Percentiles rank a stretch among this genome's conserved stretches.
Conservation (phyloP, 2,888 invertebrate genomes). For the Chouioia cunea region DNA sequence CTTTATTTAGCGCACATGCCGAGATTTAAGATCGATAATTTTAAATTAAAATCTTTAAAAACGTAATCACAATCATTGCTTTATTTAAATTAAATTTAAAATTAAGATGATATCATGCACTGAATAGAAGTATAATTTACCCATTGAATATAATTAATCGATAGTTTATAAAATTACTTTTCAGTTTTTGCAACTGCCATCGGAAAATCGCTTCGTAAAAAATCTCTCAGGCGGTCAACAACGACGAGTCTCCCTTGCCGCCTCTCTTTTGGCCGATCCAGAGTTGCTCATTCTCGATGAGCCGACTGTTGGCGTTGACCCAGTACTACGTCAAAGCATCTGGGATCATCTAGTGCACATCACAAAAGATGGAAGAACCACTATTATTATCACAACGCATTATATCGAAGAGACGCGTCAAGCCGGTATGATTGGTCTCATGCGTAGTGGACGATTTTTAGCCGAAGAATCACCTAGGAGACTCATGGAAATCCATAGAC, state of each 20-base stretch:
- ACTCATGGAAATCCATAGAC: slow-evolving; percentile 79
- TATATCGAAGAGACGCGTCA: slow-evolving; percentile 90
- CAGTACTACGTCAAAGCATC: slow-evolving; percentile 85
- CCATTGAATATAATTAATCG: no score
- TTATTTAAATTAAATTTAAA: neutral
- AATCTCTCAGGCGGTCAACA: slow-evolving; percentile 91
- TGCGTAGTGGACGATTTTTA: slow-evolving; percentile 87
- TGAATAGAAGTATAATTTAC: no score
- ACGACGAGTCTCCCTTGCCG: slow-evolving; percentile 88
- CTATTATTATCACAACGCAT: slow-evolving; percentile 89
- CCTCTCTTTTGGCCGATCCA: slow-evolving; percentile 89
- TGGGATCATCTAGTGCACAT: slow-evolving; percentile 88
- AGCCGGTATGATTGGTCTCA: slow-evolving; percentile 84
- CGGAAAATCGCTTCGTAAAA: slow-evolving; percentile 76
- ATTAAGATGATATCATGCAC: no score
- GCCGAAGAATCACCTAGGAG: slow-evolving; percentile 85
- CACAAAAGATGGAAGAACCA: slow-evolving; percentile 80
- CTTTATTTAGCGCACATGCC: no score
- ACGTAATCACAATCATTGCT: neutral
- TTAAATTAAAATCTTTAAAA: no score
- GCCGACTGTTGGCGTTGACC: slow-evolving; percentile 94
- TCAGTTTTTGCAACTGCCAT: slow-evolving; percentile 71
- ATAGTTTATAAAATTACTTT: neutral
- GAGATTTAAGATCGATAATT: no score
- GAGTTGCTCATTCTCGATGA: slow-evolving; percentile 92